Conservation (phyloP, 2,113 vertebrate genomes). For the Scytalopus superciliaris region DNA sequence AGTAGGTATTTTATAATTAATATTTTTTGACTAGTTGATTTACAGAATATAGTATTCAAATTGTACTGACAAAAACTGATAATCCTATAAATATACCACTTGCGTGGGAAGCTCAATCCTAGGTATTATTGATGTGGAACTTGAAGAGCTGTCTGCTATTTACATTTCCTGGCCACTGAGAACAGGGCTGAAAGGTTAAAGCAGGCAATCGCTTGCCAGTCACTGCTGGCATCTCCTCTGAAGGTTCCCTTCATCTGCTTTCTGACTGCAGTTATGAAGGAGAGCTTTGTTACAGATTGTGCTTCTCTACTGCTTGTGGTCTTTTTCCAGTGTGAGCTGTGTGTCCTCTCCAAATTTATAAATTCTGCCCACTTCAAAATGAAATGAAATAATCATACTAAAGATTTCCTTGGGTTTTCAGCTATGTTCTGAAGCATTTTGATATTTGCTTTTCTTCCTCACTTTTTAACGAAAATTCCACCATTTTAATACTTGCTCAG, state of each 20-base stretch:
- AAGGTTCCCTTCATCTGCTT: not conserved
- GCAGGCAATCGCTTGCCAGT: not conserved
- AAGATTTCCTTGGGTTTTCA: not conserved
- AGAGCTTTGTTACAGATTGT: not conserved
- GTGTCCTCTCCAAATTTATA: not conserved
- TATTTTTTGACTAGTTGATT: not conserved
- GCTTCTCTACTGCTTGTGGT: not conserved
- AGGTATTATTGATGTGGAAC: not conserved
- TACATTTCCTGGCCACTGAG: not conserved
- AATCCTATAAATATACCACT: not conserved
- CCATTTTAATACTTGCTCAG: not conserved
- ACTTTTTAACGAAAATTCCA: accelerated
- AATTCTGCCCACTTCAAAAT: not conserved
- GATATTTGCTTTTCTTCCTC: not conserved
- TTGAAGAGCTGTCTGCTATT: not conserved
- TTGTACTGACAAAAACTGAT: not conserved
- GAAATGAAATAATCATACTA: not conserved
- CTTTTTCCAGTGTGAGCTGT: not conserved
- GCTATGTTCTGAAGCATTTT: not conserved
- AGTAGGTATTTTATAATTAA: not conserved
- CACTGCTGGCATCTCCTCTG: not conserved
- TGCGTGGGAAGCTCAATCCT: not conserved
- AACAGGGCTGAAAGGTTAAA: not conserved
- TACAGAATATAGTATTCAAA: not conserved
- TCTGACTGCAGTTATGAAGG: not conserved